These are phyloP conservation scores for Schizotus pectinicornis DNA, from an alignment of 2,888 invertebrate genomes.

Conservation along the genomic window DNA sequence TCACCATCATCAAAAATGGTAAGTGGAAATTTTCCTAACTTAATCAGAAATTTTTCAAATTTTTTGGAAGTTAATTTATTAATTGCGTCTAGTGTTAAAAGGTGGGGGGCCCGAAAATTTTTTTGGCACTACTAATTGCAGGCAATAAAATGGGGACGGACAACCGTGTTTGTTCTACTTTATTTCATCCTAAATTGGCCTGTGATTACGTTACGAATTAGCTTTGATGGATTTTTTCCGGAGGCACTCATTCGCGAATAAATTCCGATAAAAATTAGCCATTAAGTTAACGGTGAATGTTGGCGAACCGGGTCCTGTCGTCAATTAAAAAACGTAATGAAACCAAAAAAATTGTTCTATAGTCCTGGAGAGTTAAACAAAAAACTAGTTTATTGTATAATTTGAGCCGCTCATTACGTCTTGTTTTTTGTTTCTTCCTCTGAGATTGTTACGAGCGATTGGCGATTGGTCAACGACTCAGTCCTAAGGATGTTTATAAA, in stretches of 20 bases:
- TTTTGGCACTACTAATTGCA: too few relatives aligned
- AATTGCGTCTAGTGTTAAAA: too few relatives aligned
- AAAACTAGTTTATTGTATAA: background rate
- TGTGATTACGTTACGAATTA: background rate
- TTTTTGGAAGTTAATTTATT: too few relatives aligned
- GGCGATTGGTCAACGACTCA: slow-evolving; percentile 60
- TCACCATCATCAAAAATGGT: slow-evolving; percentile 32
- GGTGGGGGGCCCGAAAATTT: too few relatives aligned
- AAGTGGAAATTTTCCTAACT: background rate
- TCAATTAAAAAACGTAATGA: slow-evolving; percentile 38
- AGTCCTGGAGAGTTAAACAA: background rate
- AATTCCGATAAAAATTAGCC: slow-evolving; percentile 20
- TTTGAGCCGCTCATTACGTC: too few relatives aligned
- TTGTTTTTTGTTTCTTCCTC: background rate
- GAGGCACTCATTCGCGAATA: slow-evolving; percentile 1
- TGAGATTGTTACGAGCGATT: slow-evolving; percentile 64
- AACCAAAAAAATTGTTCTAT: slow-evolving; percentile 2
- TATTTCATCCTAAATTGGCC: too few relatives aligned
- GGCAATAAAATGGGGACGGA: background rate
- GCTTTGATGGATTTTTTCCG: background rate
- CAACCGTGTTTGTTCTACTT: slow-evolving; percentile 1
- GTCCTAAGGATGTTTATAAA: slow-evolving; percentile 54
- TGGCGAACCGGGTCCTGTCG: slow-evolving; percentile 34
- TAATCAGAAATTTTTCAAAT: too few relatives aligned
- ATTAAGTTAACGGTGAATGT: slow-evolving; percentile 39